These are phyloP conservation scores for Chionomys nivalis DNA, from an alignment of 2,113 vertebrate genomes.

Conservation along the genomic window DNA sequence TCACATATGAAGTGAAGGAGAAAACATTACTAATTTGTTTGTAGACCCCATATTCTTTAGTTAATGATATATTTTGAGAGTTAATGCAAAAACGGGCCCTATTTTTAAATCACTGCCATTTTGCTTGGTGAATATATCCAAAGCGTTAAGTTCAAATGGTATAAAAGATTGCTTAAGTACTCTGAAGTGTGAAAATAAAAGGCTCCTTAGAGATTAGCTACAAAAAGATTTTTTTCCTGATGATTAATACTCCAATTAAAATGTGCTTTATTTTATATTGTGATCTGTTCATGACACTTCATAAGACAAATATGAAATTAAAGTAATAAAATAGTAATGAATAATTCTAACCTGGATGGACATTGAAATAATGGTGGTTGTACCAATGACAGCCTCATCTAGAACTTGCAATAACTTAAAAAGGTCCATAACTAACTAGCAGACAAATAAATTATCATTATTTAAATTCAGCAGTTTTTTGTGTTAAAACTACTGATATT, in stretches of 20 bases:
- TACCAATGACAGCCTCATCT: too few species aligned
- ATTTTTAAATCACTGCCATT: neutral
- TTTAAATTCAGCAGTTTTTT: neutral
- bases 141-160: slow-evolving; percentile 12
- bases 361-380: neutral
- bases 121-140: neutral
- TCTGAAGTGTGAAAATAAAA: slow-evolving; percentile 12
- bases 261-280: neutral
- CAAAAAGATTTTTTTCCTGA: neutral
- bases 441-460: neutral
- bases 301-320: slow-evolving; percentile 1
- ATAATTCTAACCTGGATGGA: neutral
- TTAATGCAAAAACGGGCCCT: neutral
- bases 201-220: slow-evolving; percentile 23
- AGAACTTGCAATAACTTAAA: neutral
- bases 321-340: neutral
- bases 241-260: slow-evolving; percentile 4
- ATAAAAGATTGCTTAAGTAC: slow-evolving; percentile 5
- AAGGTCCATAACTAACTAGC: neutral
- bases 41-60: neutral
- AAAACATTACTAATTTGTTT: neutral
- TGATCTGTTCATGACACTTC: neutral
- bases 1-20: neutral
- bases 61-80: neutral
- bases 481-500: neutral